Evolutionary conservation across 2,888 invertebrate genomes (phyloP).

Genomic region (Cloeon dipterum): DNA sequence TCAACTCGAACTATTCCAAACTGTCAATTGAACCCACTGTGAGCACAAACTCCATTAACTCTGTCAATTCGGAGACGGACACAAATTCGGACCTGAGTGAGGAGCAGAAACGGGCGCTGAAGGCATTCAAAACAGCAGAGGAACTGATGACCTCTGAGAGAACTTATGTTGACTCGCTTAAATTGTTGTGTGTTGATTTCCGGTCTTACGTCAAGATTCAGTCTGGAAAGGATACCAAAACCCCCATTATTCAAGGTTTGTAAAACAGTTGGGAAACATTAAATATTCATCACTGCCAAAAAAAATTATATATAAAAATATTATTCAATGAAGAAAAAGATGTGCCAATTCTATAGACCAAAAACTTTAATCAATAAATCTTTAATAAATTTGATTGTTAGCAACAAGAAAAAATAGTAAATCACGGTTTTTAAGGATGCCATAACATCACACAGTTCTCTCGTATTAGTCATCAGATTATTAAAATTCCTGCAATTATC

Average conservation of each 20-base stretch:
- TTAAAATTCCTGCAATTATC: too few relatives aligned
- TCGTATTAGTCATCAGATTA: too few relatives aligned
- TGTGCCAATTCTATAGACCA: too few relatives aligned
- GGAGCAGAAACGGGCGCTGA: slow-evolving; percentile 13
- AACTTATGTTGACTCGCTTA: slow-evolving; percentile 27
- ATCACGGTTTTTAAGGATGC: too few relatives aligned
- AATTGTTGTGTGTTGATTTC: slow-evolving; percentile 26
- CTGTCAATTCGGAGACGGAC: slow-evolving; percentile 8
- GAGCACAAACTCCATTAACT: background rate
- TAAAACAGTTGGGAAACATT: too few relatives aligned
- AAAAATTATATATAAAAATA: too few relatives aligned
- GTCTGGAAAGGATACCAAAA: slow-evolving; percentile 12
- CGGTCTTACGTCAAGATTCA: slow-evolving; percentile 16
- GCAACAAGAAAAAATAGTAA: too few relatives aligned
- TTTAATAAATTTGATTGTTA: too few relatives aligned
- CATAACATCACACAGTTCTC: too few relatives aligned
- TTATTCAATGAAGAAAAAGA: too few relatives aligned
- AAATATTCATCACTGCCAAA: too few relatives aligned
- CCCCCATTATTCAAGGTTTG: slow-evolving; percentile 19
- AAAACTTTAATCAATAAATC: too few relatives aligned
- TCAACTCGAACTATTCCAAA: background rate
- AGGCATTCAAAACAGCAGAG: slow-evolving; percentile 23
- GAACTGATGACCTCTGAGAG: slow-evolving; percentile 29
- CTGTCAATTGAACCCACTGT: background rate
- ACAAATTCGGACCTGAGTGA: slow-evolving; percentile 8